Conservation (phyloP, 2,797 vertebrate genomes). For the Choloepus didactylus region DNA sequence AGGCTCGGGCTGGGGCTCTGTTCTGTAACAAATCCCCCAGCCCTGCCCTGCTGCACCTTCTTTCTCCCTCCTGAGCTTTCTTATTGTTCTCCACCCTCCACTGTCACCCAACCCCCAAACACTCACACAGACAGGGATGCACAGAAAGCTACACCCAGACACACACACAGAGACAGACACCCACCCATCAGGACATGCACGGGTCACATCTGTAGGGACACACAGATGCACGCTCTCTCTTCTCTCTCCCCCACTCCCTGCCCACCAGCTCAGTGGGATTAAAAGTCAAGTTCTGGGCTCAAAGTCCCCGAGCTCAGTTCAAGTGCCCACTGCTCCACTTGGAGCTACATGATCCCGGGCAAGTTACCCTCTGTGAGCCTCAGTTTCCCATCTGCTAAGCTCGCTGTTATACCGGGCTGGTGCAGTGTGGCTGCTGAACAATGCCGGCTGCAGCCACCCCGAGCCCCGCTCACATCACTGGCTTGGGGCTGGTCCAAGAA, state of each 20-base stretch:
- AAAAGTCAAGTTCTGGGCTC: not conserved
- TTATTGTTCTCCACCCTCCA: not conserved
- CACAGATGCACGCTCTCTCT: not conserved
- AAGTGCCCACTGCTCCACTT: not conserved
- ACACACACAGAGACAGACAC: not conserved
- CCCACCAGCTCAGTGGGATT: not conserved
- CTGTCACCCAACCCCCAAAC: rapidly evolving
- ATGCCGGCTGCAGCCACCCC: rapidly evolving
- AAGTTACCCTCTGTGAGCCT: not conserved
- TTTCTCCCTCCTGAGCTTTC: not conserved
- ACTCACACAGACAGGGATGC: not conserved
- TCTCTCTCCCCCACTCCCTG: not conserved
- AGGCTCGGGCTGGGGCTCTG: too few relatives aligned
- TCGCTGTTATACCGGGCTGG: too few relatives aligned
- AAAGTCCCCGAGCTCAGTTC: not conserved
- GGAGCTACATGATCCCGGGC: not conserved
- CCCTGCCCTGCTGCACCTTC: not conserved
- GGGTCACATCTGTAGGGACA: not conserved
- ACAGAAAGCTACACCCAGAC: not conserved
- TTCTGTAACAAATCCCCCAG: rapidly evolving
- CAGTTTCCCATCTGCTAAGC: not conserved
- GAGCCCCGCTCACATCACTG: not conserved
- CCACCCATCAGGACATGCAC: not conserved
- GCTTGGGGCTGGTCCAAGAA: not conserved
- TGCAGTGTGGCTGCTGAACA: too few relatives aligned